A percentile compares a stretch with the other conserved stretches of the same genome.
phyloP scores from a whole-genome alignment of 2,797 vertebrate genomes.

The Schizothorax lantsangensis region DNA sequence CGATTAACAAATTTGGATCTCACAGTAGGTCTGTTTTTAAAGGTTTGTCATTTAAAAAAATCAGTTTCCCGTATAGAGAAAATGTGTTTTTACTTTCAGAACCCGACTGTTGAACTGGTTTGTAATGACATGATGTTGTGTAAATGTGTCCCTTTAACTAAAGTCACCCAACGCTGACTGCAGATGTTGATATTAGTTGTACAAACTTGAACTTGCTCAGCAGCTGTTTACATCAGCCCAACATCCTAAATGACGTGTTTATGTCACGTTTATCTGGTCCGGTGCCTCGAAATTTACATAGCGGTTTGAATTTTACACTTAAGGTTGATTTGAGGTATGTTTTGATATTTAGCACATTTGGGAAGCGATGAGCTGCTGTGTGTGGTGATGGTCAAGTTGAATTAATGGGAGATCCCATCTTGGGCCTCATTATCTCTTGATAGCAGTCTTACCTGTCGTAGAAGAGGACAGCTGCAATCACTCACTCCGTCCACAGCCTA shows the following conservation, averaged over 20 bases:
- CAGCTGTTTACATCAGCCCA: not conserved
- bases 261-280: not conserved
- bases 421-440: slow-evolving; percentile 74
- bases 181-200: not conserved
- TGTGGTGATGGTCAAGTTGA: slow-evolving; percentile 63
- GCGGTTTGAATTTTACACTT: not conserved
- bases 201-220: not conserved
- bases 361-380: slow-evolving; percentile 13
- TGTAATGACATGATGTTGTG: not conserved
- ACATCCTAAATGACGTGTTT: not conserved
- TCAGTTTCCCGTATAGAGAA: not conserved
- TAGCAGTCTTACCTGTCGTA: slow-evolving; percentile 68
- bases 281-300: not conserved
- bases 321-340: not conserved
- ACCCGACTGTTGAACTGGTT: not conserved
- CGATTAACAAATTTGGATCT: not conserved
- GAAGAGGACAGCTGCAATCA: slow-evolving; percentile 70
- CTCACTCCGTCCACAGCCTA: slow-evolving; percentile 72
- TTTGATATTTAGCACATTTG: slow-evolving; percentile 7
- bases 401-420: slow-evolving; percentile 69
- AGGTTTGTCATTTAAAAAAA: not conserved
- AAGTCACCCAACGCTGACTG: not conserved
- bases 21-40: not conserved
- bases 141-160: not conserved
- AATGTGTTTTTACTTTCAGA: not conserved